Base-by-base conservation (phyloP, 2,888 invertebrate species). In the Chymomyza caudatula region DNA sequence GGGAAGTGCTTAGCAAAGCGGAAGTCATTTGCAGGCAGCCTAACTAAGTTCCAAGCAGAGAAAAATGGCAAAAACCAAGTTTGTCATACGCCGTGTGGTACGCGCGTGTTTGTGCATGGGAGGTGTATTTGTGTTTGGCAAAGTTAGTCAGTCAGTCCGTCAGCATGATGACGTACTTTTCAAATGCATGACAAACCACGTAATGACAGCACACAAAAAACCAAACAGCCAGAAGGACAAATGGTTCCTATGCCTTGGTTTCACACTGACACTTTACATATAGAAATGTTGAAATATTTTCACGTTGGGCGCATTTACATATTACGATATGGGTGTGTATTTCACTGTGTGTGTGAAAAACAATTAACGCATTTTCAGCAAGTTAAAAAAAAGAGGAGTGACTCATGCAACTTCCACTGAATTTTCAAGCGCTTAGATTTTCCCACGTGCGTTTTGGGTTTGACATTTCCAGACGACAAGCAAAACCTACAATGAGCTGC, bases 331-430 rank as follows among this genome's bases (percentile, higher is more conserved):
- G 60, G 60, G 49, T 62, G 44, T 22, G 25, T 53, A 65, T 67
- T 47, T 54, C 42, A 49, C 42, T 61, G 61, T 75, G 63, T 70
- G 65, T 59, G 44, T 70, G 60, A 76, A 81, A 84, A 84, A 85
- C 86, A 85, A 86, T 86, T 87, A 86, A 84, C 75, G 77, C 71
- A 76, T 77, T 76, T 73, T 54, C 65, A 64, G 53, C 47, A 54
- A 37, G 17, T 51, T 43, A 47, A 22, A 61, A 3, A 44, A 73
- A 71, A 71, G 65, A 63, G 68, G 63, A 74, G 72, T 78, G 84
- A 84, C 82, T 84, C 85, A 82, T 76, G 67, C 60, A 64, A 62
- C 54, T 58, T 51, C 56, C 57, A 71, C 64, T 69, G 61, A 72
- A 76, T 70, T 73, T 71, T 74, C 55, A 55, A 69, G 64, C 25